phyloP scores from a whole-genome alignment of 2,888 invertebrate genomes.

The Girardia tigrina region DNA sequence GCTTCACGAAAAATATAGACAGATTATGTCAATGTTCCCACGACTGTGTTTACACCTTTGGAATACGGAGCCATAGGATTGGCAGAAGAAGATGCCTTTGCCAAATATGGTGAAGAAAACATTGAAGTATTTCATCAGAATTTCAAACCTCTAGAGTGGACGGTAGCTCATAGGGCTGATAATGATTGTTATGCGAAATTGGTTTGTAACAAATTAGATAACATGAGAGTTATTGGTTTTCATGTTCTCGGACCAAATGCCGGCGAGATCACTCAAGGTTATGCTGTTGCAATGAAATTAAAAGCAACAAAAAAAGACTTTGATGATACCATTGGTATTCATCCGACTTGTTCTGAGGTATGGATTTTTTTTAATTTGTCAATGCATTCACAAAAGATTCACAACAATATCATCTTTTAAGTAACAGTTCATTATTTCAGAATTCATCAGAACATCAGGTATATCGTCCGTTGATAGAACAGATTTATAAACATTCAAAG shows the following conservation, averaged over 20 bases:
- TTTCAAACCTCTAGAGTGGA: conserved; percentile 87
- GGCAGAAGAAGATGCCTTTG: conserved; percentile 69
- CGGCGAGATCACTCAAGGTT: conserved; percentile 58
- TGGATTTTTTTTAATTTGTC: conserved; percentile 31
- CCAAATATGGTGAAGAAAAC: conserved; percentile 61
- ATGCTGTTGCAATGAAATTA: conserved; percentile 51
- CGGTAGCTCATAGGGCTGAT: conserved; percentile 72
- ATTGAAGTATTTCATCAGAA: conserved; percentile 80
- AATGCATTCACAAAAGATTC: conserved; percentile 16
- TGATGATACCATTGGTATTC: conserved; percentile 56
- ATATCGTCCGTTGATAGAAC: too few relatives aligned
- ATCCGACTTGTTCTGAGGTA: conserved; percentile 57
- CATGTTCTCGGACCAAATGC: conserved; percentile 57
- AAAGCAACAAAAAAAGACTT: conserved; percentile 55
- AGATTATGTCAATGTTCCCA: conserved; percentile 63
- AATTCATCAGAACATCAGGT: too few relatives aligned
- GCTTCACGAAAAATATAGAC: conserved; percentile 31
- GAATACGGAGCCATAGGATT: conserved; percentile 89
- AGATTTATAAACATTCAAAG: too few relatives aligned
- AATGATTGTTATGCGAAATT: conserved; percentile 78
- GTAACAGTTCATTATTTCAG: too few relatives aligned
- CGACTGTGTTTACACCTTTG: conserved; percentile 83
- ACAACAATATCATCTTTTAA: too few relatives aligned
- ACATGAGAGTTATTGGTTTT: conserved; percentile 54
- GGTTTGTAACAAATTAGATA: conserved; percentile 4